These are phyloP conservation scores for Tachyglossus aculeatus DNA, from an alignment of 2,797 vertebrate species.

Conservation along the genomic window DNA sequence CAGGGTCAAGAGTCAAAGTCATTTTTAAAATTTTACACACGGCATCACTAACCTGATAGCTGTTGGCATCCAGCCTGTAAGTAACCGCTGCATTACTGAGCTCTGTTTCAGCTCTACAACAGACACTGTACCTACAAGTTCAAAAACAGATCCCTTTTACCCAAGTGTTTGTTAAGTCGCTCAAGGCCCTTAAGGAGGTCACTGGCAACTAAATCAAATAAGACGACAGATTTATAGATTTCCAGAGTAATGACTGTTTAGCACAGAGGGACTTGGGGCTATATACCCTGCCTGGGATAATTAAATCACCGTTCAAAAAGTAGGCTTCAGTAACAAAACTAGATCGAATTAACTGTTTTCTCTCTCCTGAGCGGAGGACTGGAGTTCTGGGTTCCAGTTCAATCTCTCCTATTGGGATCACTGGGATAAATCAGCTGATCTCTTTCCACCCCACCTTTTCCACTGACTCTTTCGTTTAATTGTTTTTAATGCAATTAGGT, in stretches of 20 bases:
- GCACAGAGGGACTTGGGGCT: not conserved
- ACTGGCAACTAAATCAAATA: too few species aligned
- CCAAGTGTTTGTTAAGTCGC: too few species aligned
- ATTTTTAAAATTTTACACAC: fast-evolving
- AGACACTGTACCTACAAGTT: slow-evolving; percentile 71
- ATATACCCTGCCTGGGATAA: not conserved
- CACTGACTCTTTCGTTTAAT: too few species aligned
- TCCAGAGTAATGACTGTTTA: not conserved
- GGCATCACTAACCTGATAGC: slow-evolving; percentile 82
- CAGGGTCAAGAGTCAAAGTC: not conserved
- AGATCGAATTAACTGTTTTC: not conserved
- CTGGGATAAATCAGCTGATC: too few species aligned
- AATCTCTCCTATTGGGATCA: too few species aligned
- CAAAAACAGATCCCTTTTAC: not conserved
- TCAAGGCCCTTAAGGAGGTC: too few species aligned
- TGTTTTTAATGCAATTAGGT: too few species aligned
- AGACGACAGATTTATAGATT: not conserved
- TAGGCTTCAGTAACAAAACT: not conserved
- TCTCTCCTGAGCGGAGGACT: too few species aligned
- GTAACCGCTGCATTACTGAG: slow-evolving; percentile 85
- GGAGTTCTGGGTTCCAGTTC: too few species aligned
- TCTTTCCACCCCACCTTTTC: too few species aligned
- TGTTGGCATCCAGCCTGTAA: slow-evolving; percentile 92
- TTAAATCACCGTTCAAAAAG: not conserved
- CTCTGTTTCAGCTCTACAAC: slow-evolving; percentile 89